A percentile compares a stretch with the other conserved stretches of the same genome.
Conservation (phyloP, 2,797 vertebrate species). For the Trachurus trachurus region DNA sequence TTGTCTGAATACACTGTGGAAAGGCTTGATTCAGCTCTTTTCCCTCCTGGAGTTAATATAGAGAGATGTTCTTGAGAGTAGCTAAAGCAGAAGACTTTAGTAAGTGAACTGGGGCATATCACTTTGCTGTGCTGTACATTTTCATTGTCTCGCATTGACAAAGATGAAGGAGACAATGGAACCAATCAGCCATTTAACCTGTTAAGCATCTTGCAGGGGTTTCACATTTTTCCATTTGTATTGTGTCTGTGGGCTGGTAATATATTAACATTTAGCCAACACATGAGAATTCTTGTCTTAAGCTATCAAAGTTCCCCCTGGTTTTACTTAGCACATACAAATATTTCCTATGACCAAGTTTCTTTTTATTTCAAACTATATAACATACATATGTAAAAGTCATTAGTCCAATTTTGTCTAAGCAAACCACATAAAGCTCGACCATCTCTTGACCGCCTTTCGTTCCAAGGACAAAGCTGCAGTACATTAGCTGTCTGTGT, state of each 20-base stretch:
- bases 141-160: conserved; percentile 52
- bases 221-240: conserved; percentile 31
- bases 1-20: conserved; percentile 47
- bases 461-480: conserved; percentile 69
- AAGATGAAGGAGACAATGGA: conserved; percentile 50
- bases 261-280: conserved; percentile 24
- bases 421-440: conserved; percentile 35
- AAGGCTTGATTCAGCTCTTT: conserved; percentile 70
- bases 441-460: conserved; percentile 51
- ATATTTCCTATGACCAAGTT: neutral
- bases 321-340: neutral
- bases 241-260: conserved; percentile 12
- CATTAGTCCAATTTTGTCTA: conserved; percentile 22
- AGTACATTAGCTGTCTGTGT: conserved; percentile 64
- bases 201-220: conserved; percentile 24
- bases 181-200: conserved; percentile 36
- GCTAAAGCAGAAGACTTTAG: conserved; percentile 21
- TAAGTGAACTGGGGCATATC: conserved; percentile 37
- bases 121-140: conserved; percentile 55
- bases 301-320: neutral
- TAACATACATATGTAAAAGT: conserved; percentile 38
- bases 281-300: neutral
- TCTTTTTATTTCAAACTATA: neutral
- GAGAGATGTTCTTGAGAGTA: conserved; percentile 43
- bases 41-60: conserved; percentile 25